Conservation (phyloP, 2,888 invertebrate genomes). For the Brachyptera putata region DNA sequence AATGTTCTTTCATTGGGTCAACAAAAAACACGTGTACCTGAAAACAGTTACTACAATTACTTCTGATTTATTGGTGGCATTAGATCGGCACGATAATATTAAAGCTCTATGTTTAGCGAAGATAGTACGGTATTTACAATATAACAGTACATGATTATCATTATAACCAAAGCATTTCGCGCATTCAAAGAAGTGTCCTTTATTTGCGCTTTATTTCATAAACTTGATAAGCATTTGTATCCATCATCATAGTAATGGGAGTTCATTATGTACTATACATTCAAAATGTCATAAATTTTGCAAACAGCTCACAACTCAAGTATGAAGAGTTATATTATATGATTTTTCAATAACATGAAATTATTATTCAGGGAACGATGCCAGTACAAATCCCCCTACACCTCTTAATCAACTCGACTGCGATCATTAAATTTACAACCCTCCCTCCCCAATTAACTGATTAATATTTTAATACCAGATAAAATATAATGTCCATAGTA, state of each 20-base stretch:
- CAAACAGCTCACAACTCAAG: no score
- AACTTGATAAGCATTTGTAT: no score
- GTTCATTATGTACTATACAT: no score
- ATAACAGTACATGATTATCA: no score
- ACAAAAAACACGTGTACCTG: conserved; percentile 16
- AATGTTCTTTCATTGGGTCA: neutral
- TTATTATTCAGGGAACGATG: conserved; percentile 20
- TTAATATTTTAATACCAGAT: neutral
- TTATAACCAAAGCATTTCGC: conserved; percentile 8
- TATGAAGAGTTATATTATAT: no score
- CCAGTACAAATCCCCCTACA: conserved; percentile 17
- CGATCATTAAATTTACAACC: neutral
- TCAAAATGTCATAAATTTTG: no score
- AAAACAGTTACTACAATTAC: conserved; percentile 14
- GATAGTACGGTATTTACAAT: no score
- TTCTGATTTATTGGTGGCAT: neutral
- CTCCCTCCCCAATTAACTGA: neutral
- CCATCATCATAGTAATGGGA: no score
- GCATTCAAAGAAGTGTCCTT: neutral
- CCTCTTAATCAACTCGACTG: no score
- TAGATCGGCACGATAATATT: neutral
- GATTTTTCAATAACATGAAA: no score
- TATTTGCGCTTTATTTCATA: neutral
- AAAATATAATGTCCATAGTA: neutral
- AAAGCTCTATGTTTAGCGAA: conserved; percentile 1